phyloP scores from a whole-genome alignment of 2,888 invertebrate species.

The Epinotia brunnichana region DNA sequence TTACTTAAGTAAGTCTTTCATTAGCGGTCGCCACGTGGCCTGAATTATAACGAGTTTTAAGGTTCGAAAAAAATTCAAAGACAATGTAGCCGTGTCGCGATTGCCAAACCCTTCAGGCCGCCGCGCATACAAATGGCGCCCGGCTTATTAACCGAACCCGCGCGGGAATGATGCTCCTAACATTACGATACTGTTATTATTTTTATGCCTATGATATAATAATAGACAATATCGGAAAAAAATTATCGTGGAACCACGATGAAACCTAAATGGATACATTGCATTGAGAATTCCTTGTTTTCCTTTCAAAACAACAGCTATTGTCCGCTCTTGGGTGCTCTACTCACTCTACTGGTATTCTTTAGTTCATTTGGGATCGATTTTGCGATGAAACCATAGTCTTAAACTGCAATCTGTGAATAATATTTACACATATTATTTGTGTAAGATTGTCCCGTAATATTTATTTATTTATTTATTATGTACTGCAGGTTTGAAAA shows the following conservation, averaged over 20 bases:
- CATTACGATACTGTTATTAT: slow-evolving; percentile 32
- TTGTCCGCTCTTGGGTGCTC: background rate
- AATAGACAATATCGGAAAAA: slow-evolving; percentile 30
- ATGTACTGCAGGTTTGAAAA: background rate
- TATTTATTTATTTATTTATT: too few relatives aligned
- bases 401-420: slow-evolving; percentile 15
- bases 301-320: slow-evolving; percentile 8
- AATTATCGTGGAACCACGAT: background rate
- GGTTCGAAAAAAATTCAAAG: slow-evolving; percentile 68
- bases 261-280: slow-evolving; percentile 2
- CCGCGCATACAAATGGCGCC: slow-evolving; percentile 63
- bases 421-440: background rate
- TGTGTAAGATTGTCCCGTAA: too few relatives aligned
- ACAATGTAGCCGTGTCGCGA: slow-evolving; percentile 61
- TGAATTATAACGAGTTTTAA: slow-evolving; percentile 73
- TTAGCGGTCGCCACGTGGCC: slow-evolving; percentile 78
- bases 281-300: slow-evolving; percentile 9
- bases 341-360: slow-evolving; percentile 5
- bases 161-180: slow-evolving; percentile 41
- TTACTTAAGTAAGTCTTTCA: slow-evolving; percentile 81
- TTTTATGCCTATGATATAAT: slow-evolving; percentile 28
- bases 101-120: slow-evolving; percentile 60
- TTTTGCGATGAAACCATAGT: slow-evolving; percentile 11
- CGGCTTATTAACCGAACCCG: slow-evolving; percentile 58
- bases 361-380: slow-evolving; percentile 10